phyloP scores from a whole-genome alignment of 2,888 invertebrate genomes.

The Caenorhabditis zanzibari region DNA sequence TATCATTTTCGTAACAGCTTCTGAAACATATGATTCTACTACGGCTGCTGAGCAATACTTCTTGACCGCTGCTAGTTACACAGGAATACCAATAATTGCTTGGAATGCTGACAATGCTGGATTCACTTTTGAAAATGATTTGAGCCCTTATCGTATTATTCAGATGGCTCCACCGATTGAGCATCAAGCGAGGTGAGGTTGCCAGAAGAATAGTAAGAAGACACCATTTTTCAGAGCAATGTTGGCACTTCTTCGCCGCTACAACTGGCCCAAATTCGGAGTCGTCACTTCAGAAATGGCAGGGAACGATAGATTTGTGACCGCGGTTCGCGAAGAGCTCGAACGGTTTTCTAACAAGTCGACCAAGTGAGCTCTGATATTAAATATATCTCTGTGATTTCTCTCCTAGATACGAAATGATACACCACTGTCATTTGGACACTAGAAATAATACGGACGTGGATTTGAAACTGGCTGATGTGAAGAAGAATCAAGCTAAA shows the following conservation, averaged over 20 bases:
- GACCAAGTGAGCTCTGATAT: slow-evolving; percentile 49
- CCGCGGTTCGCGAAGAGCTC: slow-evolving; percentile 76
- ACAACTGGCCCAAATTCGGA: slow-evolving; percentile 85
- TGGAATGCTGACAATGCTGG: slow-evolving; percentile 99
- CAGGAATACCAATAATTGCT: slow-evolving; percentile 94
- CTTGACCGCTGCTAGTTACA: slow-evolving; percentile 72
- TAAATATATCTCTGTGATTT: background rate
- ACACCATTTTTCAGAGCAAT: slow-evolving; percentile 85
- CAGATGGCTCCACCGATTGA: slow-evolving; percentile 97
- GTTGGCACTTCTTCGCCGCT: slow-evolving; percentile 94
- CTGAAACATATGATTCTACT: slow-evolving; percentile 78
- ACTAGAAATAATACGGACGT: slow-evolving; percentile 70
- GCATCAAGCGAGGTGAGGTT: slow-evolving; percentile 91
- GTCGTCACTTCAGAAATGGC: slow-evolving; percentile 81
- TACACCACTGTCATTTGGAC: slow-evolving; percentile 78
- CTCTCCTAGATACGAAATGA: slow-evolving; percentile 76
- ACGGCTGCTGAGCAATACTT: slow-evolving; percentile 81
- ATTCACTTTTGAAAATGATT: slow-evolving; percentile 82
- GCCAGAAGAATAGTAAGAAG: background rate
- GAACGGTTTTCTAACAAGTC: slow-evolving; percentile 71
- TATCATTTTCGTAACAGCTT: slow-evolving; percentile 80
- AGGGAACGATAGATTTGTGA: slow-evolving; percentile 74
- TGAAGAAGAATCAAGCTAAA: slow-evolving; percentile 75
- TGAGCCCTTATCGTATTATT: slow-evolving; percentile 84
- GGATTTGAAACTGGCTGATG: slow-evolving; percentile 64